Evolutionary conservation across 2,888 invertebrate genomes (phyloP), one percentile per base, ranked within the genome.

Genomic region (Andrena praecox): DNA sequence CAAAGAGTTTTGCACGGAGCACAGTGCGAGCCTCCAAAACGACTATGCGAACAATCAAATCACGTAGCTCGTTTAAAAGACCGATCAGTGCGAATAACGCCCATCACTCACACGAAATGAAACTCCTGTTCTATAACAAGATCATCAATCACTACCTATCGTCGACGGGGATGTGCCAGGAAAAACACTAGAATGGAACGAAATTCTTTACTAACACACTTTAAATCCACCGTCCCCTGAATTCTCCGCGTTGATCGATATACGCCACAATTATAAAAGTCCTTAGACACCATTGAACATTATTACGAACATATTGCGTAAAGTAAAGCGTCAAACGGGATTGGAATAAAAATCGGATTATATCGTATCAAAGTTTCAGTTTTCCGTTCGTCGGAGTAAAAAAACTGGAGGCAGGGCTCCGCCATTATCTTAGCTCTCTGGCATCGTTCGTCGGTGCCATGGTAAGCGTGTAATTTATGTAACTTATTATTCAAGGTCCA

Each of bases 401-500:
- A 35, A n/a, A 27, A 24, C 62, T 48, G 12, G 31, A 50, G 10
- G 12, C 48, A 60, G 48, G n/a, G 42, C 35, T 50, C 1, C 35
- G 74, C 52, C 71, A 71, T 84, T 77, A 80, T 84, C 75, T n/a
- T 3, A 10, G 50, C 35, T 27, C 52, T n/a, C 20, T 64, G 8
- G 70, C 54, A 73, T 80, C 77, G 80, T 52, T 27, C 42, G 29
- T 42, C 48, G 63, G 48, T 50, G 24, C 8, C 69, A 52, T 52
- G 42, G 69, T 54, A 68, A 70, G 70, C 83, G 71, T 75, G 80
- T 79, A 84, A 85, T 85, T 85, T 85, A 84, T 86, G 75, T 85
- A 80, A 86, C 82, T 86, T 86, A 86, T 86, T 86, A 86, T 86
- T 86, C 86, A 85, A 82, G 80, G 77, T 72, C 75, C 76, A 63